Base-by-base conservation (phyloP, 1,140 invertebrate genomes). In the Zaprionus vittiger region DNA sequence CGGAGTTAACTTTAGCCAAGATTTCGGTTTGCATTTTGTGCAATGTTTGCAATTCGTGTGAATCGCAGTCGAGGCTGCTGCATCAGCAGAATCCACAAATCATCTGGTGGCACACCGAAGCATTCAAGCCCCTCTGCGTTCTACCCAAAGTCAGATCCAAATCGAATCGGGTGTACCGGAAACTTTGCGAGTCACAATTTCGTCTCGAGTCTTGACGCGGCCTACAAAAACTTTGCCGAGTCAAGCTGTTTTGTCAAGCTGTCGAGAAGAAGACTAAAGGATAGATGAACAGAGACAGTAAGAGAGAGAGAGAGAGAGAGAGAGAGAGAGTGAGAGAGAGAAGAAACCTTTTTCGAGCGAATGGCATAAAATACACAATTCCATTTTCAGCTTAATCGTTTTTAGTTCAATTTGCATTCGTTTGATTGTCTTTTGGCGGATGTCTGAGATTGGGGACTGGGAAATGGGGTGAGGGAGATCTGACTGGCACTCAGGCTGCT, bases 31-130 rank as follows among this genome's bases (percentile, higher is more conserved):
- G 52, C 52, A 54, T 54, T 54, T 54, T 54, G 52, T 54, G 52
- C 52, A 54, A 26, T 54, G 52, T 54, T 54, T 54, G 52, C 52
- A 54, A 24, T 54, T 54, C 24, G 52, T 54, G 52, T 54, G 52
- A 22, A 54, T 47, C 41, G 41, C 41, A 47, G n/a, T 9, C n/a
- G 41, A 47, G 41, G 26, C 9, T 54, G 52, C 20, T 15, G 52
- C 52, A 54, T 54, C 52, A 54, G 52, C 52, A 54, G 24, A 54
- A 54, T 47, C 41, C 41, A 47, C 41, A 47, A 47, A 47, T 47
- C 41, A 47, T 47, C 41, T 47, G 41, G 41, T 47, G 41, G 41
- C 41, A 47, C 41, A 17, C 41, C 41, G 15, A 41, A n/a, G 38
- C 38, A 41, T 9, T 9, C 38, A 2, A 41, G 15, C 5, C 38